Percentiles rank a stretch among this genome's conserved stretches.
Evolutionary conservation across 92 coral and sea anemone species (phyloP).

Genomic region (Nematostella vectensis): DNA sequence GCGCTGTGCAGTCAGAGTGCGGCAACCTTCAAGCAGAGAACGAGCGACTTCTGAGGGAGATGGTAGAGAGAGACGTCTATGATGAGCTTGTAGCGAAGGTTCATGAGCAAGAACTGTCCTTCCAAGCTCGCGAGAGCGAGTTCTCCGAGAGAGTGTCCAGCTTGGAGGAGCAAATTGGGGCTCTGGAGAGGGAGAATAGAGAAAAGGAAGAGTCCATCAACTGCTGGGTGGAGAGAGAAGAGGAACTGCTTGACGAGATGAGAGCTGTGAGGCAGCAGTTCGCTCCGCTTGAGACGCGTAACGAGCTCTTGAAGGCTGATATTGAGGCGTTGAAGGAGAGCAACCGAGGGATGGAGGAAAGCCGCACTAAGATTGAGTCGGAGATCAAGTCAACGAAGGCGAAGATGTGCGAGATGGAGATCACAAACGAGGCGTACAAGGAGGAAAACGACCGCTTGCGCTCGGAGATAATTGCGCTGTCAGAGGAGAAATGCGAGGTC

Average conservation of each 20-base stretch:
- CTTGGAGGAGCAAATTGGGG: constrained; percentile 36
- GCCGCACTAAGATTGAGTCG: constrained; percentile 27
- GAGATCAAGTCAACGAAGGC: constrained; percentile 62
- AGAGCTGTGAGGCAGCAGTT: constrained; percentile 26
- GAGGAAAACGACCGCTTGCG: constrained; percentile 80
- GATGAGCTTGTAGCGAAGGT: constrained; percentile 25
- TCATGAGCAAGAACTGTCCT: constrained; percentile 9
- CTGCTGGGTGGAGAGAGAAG: constrained; percentile 15
- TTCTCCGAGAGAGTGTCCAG: constrained; percentile 18
- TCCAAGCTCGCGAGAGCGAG: constrained; percentile 26
- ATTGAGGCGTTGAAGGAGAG: constrained; percentile 23
- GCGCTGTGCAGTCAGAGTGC: constrained; percentile 29
- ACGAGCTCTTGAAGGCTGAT: constrained; percentile 32
- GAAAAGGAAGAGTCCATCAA: constrained; percentile 24
- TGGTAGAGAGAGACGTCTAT: constrained; percentile 34
- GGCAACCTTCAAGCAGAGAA: constrained; percentile 46
- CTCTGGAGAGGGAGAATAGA: constrained; percentile 36
- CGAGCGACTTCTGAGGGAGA: constrained; percentile 45
- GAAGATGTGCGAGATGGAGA: constrained; percentile 78
- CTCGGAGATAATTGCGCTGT: constrained; percentile 52
- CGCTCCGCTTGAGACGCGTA: constrained; percentile 36
- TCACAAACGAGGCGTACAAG: constrained; percentile 66
- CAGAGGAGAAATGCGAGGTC: constrained; percentile 66
- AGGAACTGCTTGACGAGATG: constrained; percentile 18
- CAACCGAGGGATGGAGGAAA: constrained; percentile 40